A percentile compares a stretch with the other conserved stretches of the same genome.
Evolutionary conservation across 2,888 invertebrate genomes (phyloP).

Genomic region (Orthonychiurus folsomi): DNA sequence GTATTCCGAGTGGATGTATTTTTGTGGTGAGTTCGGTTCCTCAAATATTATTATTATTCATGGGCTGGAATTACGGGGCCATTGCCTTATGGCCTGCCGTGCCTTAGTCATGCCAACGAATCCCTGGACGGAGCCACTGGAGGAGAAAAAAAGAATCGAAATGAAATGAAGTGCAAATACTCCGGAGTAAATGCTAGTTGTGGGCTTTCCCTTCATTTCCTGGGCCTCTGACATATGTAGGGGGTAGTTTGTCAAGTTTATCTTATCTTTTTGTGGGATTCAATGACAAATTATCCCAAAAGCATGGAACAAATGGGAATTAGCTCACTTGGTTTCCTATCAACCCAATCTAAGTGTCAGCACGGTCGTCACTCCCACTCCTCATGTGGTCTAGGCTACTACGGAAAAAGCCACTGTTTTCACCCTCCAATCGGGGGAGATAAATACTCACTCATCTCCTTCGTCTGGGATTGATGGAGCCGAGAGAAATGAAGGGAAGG

Average conservation of each 20-base stretch:
- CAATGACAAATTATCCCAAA: background rate
- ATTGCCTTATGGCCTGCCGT: no score
- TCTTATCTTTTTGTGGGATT: background rate
- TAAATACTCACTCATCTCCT: background rate
- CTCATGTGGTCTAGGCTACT: no score
- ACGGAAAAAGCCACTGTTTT: no score
- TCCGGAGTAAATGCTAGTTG: no score
- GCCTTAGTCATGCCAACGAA: no score
- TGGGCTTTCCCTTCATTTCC: no score
- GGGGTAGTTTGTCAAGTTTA: no score
- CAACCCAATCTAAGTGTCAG: background rate
- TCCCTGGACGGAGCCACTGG: no score
- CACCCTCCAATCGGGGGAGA: background rate
- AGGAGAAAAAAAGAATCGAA: no score
- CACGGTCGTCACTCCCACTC: background rate
- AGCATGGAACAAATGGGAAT: background rate
- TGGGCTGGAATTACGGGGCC: no score
- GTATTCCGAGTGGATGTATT: slow-evolving; percentile 59
- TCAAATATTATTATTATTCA: slow-evolving; percentile 1
- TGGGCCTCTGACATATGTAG: no score
- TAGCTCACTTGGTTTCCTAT: background rate
- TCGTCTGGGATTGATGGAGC: background rate
- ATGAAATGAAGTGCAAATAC: no score
- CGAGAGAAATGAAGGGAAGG: background rate
- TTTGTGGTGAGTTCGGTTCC: slow-evolving; percentile 51